Conservation (phyloP, 2,888 invertebrate genomes). For the Caenorhabditis sulstoni region DNA sequence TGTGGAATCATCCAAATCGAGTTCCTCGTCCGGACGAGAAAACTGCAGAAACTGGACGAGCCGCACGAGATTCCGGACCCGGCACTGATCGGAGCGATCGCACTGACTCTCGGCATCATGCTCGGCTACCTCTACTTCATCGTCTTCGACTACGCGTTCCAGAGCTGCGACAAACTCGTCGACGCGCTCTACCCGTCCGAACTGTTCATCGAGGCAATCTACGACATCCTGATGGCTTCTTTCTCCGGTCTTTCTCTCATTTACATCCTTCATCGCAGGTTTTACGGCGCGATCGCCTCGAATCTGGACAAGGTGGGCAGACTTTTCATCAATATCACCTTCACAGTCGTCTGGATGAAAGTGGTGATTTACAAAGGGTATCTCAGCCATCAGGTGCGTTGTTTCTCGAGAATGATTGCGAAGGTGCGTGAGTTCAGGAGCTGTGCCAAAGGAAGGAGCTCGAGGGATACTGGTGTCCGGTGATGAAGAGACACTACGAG, state of each 20-base stretch:
- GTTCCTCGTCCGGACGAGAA: conserved; percentile 71
- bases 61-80: conserved; percentile 78
- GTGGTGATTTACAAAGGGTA: conserved; percentile 79
- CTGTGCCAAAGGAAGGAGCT: conserved; percentile 79
- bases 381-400: conserved; percentile 75
- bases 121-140: conserved; percentile 79
- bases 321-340: conserved; percentile 77
- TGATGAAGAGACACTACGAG: conserved; percentile 72
- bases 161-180: conserved; percentile 73
- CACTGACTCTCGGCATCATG: conserved; percentile 77
- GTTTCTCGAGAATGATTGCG: background rate
- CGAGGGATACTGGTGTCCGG: conserved; percentile 80
- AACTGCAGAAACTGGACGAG: conserved; percentile 74
- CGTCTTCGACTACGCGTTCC: conserved; percentile 75
- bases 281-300: conserved; percentile 77
- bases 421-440: conserved; percentile 63
- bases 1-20: conserved; percentile 75
- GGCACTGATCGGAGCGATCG: conserved; percentile 75
- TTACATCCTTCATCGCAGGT: conserved; percentile 78
- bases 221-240: conserved; percentile 74
- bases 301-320: conserved; percentile 76
- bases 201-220: conserved; percentile 74
- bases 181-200: conserved; percentile 74
- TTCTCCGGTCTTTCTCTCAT: conserved; percentile 75
- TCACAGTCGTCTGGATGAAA: conserved; percentile 78